Percentiles rank a stretch among this genome's conserved stretches.
These are phyloP conservation scores for Mareca penelope DNA, from an alignment of 2,797 vertebrate species.

Conservation along the genomic window DNA sequence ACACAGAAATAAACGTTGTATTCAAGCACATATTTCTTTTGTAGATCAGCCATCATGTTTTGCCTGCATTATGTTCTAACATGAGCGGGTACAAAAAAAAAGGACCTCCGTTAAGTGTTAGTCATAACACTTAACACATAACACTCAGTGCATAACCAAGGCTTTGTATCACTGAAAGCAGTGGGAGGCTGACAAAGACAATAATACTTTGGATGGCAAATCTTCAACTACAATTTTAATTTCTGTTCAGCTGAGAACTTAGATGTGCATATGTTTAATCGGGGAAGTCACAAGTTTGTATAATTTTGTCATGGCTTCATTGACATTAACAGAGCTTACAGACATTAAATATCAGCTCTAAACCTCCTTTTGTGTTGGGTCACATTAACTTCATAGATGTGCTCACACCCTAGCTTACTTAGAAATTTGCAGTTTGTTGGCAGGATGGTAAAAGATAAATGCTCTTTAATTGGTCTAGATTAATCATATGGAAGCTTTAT, in stretches of 20 bases:
- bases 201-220: neutral
- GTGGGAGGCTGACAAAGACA: neutral
- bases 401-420: neutral
- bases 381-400: neutral
- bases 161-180: neutral
- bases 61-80: neutral
- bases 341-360: neutral
- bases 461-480: neutral
- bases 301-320: neutral
- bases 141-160: neutral
- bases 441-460: neutral
- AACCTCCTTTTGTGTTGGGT: neutral
- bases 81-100: fast-evolving
- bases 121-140: neutral
- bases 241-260: neutral
- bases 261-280: neutral
- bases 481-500: neutral
- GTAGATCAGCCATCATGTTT: neutral
- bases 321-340: neutral
- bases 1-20: neutral
- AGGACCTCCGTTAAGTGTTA: neutral
- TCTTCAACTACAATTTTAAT: neutral
- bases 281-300: neutral
- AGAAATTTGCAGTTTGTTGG: neutral
- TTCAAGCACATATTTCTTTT: neutral